Evolutionary conservation across 2,888 invertebrate genomes (phyloP).

Genomic region (Tanaodytes sp.): DNA sequence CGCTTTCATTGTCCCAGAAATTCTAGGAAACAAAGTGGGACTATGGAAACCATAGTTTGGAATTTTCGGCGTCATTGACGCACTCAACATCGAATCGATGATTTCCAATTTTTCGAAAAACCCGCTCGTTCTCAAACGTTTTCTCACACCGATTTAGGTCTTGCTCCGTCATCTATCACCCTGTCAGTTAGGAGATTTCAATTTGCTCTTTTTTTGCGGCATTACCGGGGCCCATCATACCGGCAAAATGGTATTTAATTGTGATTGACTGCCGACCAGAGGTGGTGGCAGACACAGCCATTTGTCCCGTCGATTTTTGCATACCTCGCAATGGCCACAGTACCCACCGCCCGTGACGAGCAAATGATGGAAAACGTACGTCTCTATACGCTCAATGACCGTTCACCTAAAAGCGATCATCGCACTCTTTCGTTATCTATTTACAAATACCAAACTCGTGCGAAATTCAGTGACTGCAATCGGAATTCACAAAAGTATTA

Average conservation of each 20-base stretch:
- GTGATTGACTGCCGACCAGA: slow-evolving; percentile 71
- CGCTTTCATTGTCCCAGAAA: too few species aligned
- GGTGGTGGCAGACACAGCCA: slow-evolving; percentile 61
- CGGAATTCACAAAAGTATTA: too few species aligned
- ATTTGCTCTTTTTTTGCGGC: slow-evolving; percentile 71
- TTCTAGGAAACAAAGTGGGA: too few species aligned
- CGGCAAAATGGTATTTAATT: slow-evolving; percentile 72
- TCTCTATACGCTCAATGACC: slow-evolving; percentile 16
- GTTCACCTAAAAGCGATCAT: too few species aligned
- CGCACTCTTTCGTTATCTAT: too few species aligned
- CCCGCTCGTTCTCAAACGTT: slow-evolving; percentile 26
- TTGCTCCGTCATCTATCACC: slow-evolving; percentile 68
- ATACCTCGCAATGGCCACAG: slow-evolving; percentile 50
- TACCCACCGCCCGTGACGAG: slow-evolving; percentile 29
- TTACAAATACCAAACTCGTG: too few species aligned
- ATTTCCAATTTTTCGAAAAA: slow-evolving; percentile 24
- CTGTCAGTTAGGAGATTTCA: slow-evolving; percentile 71
- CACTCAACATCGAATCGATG: too few species aligned
- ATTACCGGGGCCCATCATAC: slow-evolving; percentile 63
- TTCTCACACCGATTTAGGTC: slow-evolving; percentile 46
- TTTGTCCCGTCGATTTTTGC: slow-evolving; percentile 64
- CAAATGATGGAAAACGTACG: slow-evolving; percentile 34
- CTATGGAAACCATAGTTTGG: too few species aligned
- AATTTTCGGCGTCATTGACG: too few species aligned
- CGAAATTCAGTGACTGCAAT: too few species aligned